Evolutionary conservation across 2,113 vertebrate species (phyloP).

Genomic region (Bucco capensis): DNA sequence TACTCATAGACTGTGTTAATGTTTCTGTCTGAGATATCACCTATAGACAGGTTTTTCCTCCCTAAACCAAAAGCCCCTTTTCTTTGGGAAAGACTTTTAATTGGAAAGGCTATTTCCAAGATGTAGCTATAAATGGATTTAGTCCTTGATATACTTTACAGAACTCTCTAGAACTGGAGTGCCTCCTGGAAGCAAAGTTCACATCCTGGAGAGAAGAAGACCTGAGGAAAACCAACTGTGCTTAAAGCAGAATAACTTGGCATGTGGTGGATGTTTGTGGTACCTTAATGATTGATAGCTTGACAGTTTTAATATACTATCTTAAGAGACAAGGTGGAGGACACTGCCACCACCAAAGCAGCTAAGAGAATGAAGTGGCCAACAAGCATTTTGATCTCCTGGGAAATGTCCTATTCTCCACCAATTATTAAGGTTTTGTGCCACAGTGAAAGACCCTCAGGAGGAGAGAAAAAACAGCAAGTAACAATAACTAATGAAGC

Average conservation of each 20-base stretch:
- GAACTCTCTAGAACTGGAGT: background rate
- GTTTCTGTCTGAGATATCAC: background rate
- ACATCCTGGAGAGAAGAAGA: background rate
- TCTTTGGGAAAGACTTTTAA: background rate
- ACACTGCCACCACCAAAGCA: background rate
- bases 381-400: background rate
- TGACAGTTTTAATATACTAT: background rate
- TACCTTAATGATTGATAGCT: background rate
- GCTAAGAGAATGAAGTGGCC: background rate
- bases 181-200: background rate
- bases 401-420: background rate
- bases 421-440: background rate
- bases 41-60: background rate
- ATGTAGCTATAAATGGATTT: background rate
- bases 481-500: background rate
- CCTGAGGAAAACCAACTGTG: background rate
- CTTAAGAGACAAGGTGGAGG: background rate
- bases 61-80: background rate
- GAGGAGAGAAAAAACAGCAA: background rate
- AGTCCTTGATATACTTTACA: background rate
- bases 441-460: background rate
- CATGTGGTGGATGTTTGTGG: background rate
- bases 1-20: background rate
- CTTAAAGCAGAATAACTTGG: background rate
- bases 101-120: background rate